Evolutionary conservation across 2,888 invertebrate species (phyloP).

Genomic region (Callyntrura sp.): DNA sequence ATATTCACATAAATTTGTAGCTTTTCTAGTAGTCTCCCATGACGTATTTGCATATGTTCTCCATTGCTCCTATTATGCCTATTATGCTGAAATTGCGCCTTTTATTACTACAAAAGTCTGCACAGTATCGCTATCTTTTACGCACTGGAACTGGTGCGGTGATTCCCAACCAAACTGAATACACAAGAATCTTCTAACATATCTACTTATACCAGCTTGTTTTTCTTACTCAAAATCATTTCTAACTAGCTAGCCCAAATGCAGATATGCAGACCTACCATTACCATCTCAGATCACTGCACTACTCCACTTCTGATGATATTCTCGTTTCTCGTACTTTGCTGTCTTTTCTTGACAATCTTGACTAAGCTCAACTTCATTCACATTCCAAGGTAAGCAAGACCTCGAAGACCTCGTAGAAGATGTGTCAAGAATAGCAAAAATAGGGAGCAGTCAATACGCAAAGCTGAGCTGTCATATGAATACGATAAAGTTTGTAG

Average conservation of each 20-base stretch:
- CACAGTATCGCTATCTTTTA: background rate
- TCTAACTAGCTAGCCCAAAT: background rate
- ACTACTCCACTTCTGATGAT: background rate
- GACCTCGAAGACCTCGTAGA: conserved; percentile 41
- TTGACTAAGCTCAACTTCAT: conserved; percentile 29
- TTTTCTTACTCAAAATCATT: background rate
- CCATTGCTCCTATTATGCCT: no score
- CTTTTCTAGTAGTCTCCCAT: background rate
- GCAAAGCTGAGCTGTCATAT: background rate
- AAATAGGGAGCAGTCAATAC: conserved; percentile 13
- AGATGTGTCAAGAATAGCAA: conserved; percentile 68
- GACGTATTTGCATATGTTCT: no score
- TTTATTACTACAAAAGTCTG: no score
- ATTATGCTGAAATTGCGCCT: no score
- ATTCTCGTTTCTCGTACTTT: background rate
- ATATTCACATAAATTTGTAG: background rate
- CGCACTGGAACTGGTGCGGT: background rate
- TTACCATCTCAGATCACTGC: background rate
- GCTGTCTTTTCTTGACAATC: background rate
- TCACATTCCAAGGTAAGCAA: conserved; percentile 41
- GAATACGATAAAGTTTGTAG: conserved; percentile 34
- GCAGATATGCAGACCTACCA: background rate
- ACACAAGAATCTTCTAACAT: background rate
- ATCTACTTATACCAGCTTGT: no score
- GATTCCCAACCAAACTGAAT: background rate